phyloP scores from a whole-genome alignment of 2,113 vertebrate species.

The Alectura lathami region DNA sequence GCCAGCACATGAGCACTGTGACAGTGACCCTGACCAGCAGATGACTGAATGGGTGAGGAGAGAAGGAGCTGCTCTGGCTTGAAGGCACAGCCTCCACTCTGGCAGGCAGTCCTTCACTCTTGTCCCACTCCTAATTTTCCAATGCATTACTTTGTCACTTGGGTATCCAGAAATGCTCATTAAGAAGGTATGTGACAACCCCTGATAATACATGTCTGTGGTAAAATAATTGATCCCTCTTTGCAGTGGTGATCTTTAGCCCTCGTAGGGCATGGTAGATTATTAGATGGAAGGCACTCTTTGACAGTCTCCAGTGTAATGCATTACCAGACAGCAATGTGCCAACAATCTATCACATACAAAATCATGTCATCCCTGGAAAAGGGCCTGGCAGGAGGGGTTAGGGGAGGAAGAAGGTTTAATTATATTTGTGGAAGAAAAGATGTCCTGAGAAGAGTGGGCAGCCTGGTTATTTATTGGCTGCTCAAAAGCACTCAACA shows the following conservation, averaged over 20 bases:
- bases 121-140: slow-evolving; percentile 63
- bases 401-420: slow-evolving; percentile 16
- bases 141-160: slow-evolving; percentile 49
- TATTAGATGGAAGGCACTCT: slow-evolving; percentile 58
- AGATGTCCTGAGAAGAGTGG: slow-evolving; percentile 20
- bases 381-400: not conserved
- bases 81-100: slow-evolving; percentile 29
- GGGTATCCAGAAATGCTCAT: slow-evolving; percentile 63
- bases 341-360: slow-evolving; percentile 44
- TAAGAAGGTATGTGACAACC: slow-evolving; percentile 62
- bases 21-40: slow-evolving; percentile 61
- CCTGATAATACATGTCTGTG: slow-evolving; percentile 65
- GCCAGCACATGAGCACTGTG: slow-evolving; percentile 7
- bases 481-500: slow-evolving; percentile 35
- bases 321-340: slow-evolving; percentile 32
- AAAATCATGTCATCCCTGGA: slow-evolving; percentile 56
- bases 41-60: slow-evolving; percentile 63
- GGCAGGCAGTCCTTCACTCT: slow-evolving; percentile 60
- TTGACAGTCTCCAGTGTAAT: slow-evolving; percentile 26
- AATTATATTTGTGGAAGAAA: slow-evolving; percentile 57
- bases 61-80: slow-evolving; percentile 11
- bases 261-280: slow-evolving; percentile 56
- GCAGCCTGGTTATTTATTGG: slow-evolving; percentile 61
- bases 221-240: slow-evolving; percentile 66
- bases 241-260: slow-evolving; percentile 63